Evolutionary conservation across 2,797 vertebrate genomes (phyloP), one percentile per base, ranked within the genome.

Genomic region (Luscinia luscinia): DNA sequence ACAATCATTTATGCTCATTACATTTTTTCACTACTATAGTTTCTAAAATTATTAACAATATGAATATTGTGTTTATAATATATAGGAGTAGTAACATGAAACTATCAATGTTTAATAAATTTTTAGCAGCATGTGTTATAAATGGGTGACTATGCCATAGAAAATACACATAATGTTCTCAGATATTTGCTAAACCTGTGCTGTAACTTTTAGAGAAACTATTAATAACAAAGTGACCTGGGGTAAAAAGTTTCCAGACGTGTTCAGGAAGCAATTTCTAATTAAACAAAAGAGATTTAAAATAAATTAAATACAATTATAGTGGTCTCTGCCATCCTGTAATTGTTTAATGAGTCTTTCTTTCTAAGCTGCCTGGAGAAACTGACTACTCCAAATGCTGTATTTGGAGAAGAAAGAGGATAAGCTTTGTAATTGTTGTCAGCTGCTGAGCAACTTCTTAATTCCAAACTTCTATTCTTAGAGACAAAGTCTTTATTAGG

Each of bases 111-210:
- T 84, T 95, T 95, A 96, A 96, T 96, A 96, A 95, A 87, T 74
- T 46, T 97, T 97, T 91, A 93, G 59, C 74, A 96, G 91, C 58
- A 87, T 66, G 57, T 70, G 63, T 87, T 94, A 93, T 95, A 91
- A 95, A 93, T 91, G 34, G 61, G 30, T 81, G 73, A 51, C 79
- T 96, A 51, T 84, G 40, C 41, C 48, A 64, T 68, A 95, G 96
- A 92, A 97, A 97, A 96, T 94, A 97, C 82, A 59, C 75, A 97
- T 95, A 83, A 90, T 76, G 40, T 68, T 87, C 91, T 67, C 12
- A 22, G 48, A 73, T 94, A 58, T 96, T 94, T 92, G 86, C 59
- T 95, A 93, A 93, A 89, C 16, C 15, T 72, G 74, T 41, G 61
- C 26, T 90, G 34, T 66, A 94, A 72, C 34, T 90, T 90, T 95